Evolutionary conservation across 1,140 invertebrate species (phyloP).

Genomic region (Gerris buenoi): DNA sequence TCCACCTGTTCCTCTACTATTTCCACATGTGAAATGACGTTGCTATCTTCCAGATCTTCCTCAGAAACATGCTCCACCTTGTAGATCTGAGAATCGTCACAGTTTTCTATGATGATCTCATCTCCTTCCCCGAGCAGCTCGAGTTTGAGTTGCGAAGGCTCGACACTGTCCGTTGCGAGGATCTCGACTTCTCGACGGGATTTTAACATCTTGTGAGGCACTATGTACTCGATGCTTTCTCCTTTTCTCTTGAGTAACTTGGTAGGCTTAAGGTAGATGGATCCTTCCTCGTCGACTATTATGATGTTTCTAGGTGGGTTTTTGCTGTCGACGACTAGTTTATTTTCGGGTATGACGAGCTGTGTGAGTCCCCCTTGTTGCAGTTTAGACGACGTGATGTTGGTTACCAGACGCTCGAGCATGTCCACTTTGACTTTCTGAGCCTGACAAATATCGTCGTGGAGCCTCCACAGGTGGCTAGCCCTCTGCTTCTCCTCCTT

Average conservation of each 20-base stretch:
- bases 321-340: too few relatives aligned
- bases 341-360: too few relatives aligned
- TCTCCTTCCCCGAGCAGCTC: background rate
- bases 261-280: background rate
- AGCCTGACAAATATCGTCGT: background rate
- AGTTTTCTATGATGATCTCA: background rate
- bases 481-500: background rate
- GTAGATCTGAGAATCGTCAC: background rate
- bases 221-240: background rate
- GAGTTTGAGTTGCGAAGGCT: background rate
- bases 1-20: background rate
- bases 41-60: background rate
- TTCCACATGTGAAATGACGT: background rate
- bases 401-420: background rate
- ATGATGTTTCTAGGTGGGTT: background rate
- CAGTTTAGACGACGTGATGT: too few relatives aligned
- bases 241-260: background rate
- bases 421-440: background rate
- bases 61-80: background rate
- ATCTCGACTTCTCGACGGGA: background rate
- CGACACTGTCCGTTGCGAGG: background rate
- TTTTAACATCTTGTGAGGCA: background rate
- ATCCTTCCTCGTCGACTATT: background rate
- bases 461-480: background rate
- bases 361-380: too few relatives aligned